Evolutionary conservation across 2,113 vertebrate species (phyloP), one percentile per base, ranked within the genome.

Genomic region (Grantiella picta): DNA sequence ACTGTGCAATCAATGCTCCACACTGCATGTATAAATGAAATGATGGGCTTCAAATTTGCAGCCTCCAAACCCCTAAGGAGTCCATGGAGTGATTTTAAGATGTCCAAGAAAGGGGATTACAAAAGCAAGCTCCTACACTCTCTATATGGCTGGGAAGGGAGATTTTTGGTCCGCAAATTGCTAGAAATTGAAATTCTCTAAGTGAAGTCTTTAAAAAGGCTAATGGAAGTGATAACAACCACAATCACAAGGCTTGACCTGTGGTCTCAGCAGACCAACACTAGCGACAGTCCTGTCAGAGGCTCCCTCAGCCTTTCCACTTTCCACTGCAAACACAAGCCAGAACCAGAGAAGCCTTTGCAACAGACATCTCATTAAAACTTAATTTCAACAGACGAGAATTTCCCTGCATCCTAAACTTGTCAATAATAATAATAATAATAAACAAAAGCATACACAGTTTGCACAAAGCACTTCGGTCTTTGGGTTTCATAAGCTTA

Each of bases 1-100:
- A 11, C 18, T 21, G 21, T 44, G 27, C 0, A 0, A 70, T 66
- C 81, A 66, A 3, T 66, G 42, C 38, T 42, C 31, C 61, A 29
- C n/a, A 10, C 45, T 45, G 38, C 61, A 49, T 0, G 0, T 11
- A 24, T 7, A 87, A 85, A 72, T 28, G 6, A 72, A 87, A 69
- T 35, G 0, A 44, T 19, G 9, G 38, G 11, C n/a, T 85, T 87
- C 70, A 40, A 64, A 1, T 85, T 6, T 71, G 25, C 60, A 82
- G 73, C 31, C 17, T 90, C 31, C 44, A 60, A 31, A 92, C 6
- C 27, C 13, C 27, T 29, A 60, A 33, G 65, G 20, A 78, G 56
- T 38, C 47, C 35, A 15, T 3, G 4, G 20, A 64, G 28, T 38
- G 47, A 82, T 56, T 71, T 70, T 68, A 77, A 71, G 33, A n/a